These are phyloP conservation scores for Oreochromis mossambicus DNA, from an alignment of 2,797 vertebrate species.

Conservation along the genomic window DNA sequence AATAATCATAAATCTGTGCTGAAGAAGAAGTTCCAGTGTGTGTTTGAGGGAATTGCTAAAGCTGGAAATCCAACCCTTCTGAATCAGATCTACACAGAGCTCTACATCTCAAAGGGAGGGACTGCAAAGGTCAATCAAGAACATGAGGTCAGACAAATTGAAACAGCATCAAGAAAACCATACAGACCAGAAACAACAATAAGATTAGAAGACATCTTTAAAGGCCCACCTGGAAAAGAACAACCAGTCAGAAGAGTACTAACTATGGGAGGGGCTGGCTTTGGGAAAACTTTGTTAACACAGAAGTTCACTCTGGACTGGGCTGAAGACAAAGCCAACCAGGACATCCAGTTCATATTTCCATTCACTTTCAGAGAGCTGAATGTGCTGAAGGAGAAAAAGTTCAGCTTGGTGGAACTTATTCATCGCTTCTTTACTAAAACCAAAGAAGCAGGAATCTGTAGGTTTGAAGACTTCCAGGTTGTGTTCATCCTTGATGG, in stretches of 20 bases:
- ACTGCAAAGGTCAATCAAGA: not conserved
- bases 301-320: not conserved
- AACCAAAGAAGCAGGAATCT: not conserved
- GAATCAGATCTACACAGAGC: not conserved
- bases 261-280: not conserved
- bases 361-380: not conserved
- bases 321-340: not conserved
- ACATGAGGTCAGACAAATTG: not conserved
- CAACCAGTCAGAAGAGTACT: not conserved
- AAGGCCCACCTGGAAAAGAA: not conserved
- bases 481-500: not conserved
- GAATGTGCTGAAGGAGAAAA: not conserved
- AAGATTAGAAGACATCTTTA: not conserved
- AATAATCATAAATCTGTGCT: not conserved
- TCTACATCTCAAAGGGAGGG: fast-evolving
- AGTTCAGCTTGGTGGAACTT: not conserved
- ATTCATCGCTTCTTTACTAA: fast-evolving
- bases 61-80: not conserved
- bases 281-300: not conserved
- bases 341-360: not conserved
- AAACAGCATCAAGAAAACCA: not conserved
- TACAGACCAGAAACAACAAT: not conserved
- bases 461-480: not conserved
- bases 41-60: not conserved
- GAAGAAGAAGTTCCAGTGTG: not conserved